A percentile compares a stretch with the other conserved stretches of the same genome.
These are phyloP conservation scores for Harpegnathos saltator DNA, from an alignment of 1,140 invertebrate genomes.

Conservation along the genomic window DNA sequence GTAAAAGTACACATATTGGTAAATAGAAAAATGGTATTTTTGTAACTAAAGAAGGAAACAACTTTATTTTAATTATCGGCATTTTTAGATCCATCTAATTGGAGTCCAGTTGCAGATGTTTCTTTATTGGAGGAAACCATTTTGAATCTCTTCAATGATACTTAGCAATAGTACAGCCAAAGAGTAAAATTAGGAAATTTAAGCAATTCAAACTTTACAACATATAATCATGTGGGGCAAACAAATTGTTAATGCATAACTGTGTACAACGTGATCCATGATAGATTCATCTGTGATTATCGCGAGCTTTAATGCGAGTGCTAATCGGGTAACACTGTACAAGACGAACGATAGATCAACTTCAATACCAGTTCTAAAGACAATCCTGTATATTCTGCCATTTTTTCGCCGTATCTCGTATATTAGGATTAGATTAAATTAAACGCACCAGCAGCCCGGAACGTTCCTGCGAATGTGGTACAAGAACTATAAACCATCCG, in stretches of 20 bases:
- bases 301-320: slow-evolving; percentile 34
- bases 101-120: too few species aligned
- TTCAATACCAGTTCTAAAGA: slow-evolving; percentile 30
- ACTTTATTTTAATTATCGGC: too few species aligned
- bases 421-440: not conserved
- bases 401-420: not conserved
- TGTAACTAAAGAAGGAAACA: too few species aligned
- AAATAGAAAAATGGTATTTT: too few species aligned
- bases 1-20: too few species aligned
- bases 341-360: slow-evolving; percentile 40
- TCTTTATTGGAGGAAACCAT: too few species aligned
- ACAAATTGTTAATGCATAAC: too few species aligned
- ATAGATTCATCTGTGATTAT: slow-evolving; percentile 35
- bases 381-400: slow-evolving; percentile 15
- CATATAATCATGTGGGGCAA: not conserved
- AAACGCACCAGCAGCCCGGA: not conserved
- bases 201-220: not conserved
- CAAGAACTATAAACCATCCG: slow-evolving; percentile 26
- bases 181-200: not conserved
- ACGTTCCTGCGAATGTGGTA: slow-evolving; percentile 32
- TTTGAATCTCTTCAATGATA: too few species aligned
- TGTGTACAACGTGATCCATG: not conserved
- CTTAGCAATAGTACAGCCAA: not conserved
- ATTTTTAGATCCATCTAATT: too few species aligned
- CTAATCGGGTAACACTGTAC: slow-evolving; percentile 41